phyloP scores from a whole-genome alignment of 2,888 invertebrate genomes.

The Archips xylosteana region DNA sequence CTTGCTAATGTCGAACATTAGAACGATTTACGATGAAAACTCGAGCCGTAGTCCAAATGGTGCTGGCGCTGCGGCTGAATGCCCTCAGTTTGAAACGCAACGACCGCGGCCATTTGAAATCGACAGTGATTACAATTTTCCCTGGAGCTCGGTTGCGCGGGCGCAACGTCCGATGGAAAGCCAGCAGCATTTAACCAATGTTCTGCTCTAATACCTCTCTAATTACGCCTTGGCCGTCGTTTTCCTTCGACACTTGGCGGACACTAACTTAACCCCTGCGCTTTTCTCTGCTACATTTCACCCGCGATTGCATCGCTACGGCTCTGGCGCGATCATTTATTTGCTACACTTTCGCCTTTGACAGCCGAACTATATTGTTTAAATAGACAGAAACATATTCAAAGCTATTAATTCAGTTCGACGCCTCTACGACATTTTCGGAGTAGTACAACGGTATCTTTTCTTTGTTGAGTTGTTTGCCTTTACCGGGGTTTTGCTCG shows the following conservation, averaged over 20 bases:
- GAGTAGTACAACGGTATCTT: constrained; percentile 51
- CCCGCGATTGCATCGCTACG: constrained; percentile 63
- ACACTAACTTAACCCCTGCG: constrained; percentile 76
- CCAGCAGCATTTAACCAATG: constrained; percentile 85
- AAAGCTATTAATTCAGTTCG: constrained; percentile 51
- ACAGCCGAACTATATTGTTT: constrained; percentile 57
- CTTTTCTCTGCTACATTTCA: constrained; percentile 77
- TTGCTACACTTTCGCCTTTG: constrained; percentile 79
- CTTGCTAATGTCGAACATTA: constrained; percentile 51
- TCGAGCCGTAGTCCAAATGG: constrained; percentile 43
- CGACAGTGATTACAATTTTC: constrained; percentile 85
- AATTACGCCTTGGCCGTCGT: constrained; percentile 77
- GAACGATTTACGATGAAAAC: constrained; percentile 62
- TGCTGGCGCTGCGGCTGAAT: constrained; percentile 56
- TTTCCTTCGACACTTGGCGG: constrained; percentile 80
- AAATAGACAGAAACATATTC: constrained; percentile 55
- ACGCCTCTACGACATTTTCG: constrained; percentile 50
- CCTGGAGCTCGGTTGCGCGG: constrained; percentile 79
- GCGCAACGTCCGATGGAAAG: constrained; percentile 85
- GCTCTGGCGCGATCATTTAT: constrained; percentile 61
- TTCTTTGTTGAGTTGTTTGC: constrained; percentile 50
- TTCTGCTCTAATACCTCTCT: constrained; percentile 84
- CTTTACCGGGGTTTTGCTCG: constrained; percentile 27
- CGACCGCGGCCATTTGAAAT: constrained; percentile 78
- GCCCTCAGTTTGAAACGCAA: constrained; percentile 69